Conservation (phyloP, 2,113 vertebrate genomes). For the Tinamus guttatus region DNA sequence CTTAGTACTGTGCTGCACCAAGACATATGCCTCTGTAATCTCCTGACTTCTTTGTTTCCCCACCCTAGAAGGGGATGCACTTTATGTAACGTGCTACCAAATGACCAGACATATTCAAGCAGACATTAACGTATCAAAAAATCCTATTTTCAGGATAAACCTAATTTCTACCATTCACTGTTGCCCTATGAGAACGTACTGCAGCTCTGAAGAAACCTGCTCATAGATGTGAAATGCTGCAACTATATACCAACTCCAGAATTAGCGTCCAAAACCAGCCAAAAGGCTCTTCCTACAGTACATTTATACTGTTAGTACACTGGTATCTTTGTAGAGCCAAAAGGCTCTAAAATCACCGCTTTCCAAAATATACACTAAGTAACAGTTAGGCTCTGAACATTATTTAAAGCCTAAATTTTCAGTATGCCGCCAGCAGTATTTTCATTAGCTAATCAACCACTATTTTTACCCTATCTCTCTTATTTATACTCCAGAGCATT, state of each 20-base stretch:
- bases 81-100: not conserved
- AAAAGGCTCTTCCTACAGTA: not conserved
- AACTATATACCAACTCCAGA: not conserved
- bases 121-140: not conserved
- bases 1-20: not conserved
- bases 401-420: not conserved
- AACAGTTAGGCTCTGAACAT: not conserved
- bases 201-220: not conserved
- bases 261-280: not conserved
- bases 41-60: not conserved
- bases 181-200: not conserved
- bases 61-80: accelerated
- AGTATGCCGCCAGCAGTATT: not conserved
- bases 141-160: not conserved
- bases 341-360: not conserved
- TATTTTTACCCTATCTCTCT: not conserved
- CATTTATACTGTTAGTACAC: no score
- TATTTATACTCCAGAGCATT: not conserved
- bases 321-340: no score
- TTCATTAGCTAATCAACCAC: not conserved
- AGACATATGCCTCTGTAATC: not conserved
- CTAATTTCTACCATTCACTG: not conserved
- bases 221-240: not conserved
- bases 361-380: not conserved
- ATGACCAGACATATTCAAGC: not conserved